Evolutionary conservation across 2,888 invertebrate species (phyloP), one percentile per base, ranked within the genome.

Genomic region (Rotaria sp.): DNA sequence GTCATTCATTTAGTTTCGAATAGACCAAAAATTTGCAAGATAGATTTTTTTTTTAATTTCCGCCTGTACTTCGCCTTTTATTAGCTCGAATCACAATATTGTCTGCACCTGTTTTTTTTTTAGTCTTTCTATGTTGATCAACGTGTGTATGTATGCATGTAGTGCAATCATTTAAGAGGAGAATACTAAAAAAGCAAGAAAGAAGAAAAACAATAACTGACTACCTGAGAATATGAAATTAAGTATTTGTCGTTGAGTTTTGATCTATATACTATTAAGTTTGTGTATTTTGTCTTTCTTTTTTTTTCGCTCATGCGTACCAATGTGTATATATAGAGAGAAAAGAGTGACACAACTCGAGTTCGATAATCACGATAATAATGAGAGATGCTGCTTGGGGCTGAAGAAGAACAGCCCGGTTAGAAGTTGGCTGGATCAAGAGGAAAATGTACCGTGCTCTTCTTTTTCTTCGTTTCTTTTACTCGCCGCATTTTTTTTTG

Each of bases 331-430:
- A 26, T 55, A 21, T 55, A 26, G 21, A 59, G 10, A 26, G 11
- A 59, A 4, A 59, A 30, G n/a, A 30, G 26, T 59, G 57, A 59
- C 57, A 59, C 57, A 59, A 59, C 11, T 59, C 57, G 57, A 59
- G 57, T 59, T 59, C 57, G 57, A 59, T 59, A 59, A 59, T 59
- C 57, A 59, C 57, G 57, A 59, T 59, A 59, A 59, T 59, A 59
- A 59, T 59, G 57, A 59, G 57, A n/a, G 57, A 59, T 30, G n/a
- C 30, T 59, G 57, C 57, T 59, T 59, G 26, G 11, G n/a, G 30
- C 30, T n/a, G 57, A 59, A 59, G 57, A 59, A 59, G 57, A 59
- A 59, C 57, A 59, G n/a, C 57, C 13, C 57, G 57, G 57, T 59
- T 26, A n/a, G 57, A 59, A n/a, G 57, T n/a, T 59, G 26, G 57